Base-by-base conservation (phyloP, 2,113 vertebrate genomes). In the Sclerurus mexicanus region DNA sequence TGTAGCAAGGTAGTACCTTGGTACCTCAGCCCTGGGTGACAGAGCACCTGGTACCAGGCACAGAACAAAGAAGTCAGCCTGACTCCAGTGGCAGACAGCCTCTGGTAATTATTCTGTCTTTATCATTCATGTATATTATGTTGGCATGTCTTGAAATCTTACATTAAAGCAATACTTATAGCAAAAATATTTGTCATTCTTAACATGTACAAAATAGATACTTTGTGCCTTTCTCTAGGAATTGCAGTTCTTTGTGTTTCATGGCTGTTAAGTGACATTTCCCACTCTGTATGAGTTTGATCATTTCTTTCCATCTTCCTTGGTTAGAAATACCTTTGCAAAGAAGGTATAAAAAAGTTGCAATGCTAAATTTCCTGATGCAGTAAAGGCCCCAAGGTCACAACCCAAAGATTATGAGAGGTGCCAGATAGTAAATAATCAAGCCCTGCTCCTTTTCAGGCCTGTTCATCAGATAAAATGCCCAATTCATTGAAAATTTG, bases 41-140 rank as follows among this genome's bases (percentile, higher is more conserved):
- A 13, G 50, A 93, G 33, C 75, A 90, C 47, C 79, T 96, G 82
- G 82, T 85, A 90, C 82, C 62, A 52, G 58, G 28, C 60, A 44
- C 39, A 25, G 44, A 94, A 87, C 33, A 77, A 90, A 85, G 58
- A 56, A 73, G 16, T 37, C 63, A 60, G 19, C 50, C 35, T 88
- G 59, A 33, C 55, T 66, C 1, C 4, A 77, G 79, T 28, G 33
- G 47, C 63, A 86, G 73, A 12, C 12, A 37, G 55, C 22, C 44
- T 77, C 46, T 58, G 28, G 25, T 69, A 46, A 46, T 84, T 59
- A 35, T 42, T 49, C 52, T 44, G 22, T 56, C 66, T 47, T 72
- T 49, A 17, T 68, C 7, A 7, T 68, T 85, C 67, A 27, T 0
- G 0, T 44, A 10, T 55, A 27, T 83, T 64, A 47, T 2, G 4